phyloP scores from a whole-genome alignment of 2,797 vertebrate genomes.

The Pseudochaenichthys georgianus region DNA sequence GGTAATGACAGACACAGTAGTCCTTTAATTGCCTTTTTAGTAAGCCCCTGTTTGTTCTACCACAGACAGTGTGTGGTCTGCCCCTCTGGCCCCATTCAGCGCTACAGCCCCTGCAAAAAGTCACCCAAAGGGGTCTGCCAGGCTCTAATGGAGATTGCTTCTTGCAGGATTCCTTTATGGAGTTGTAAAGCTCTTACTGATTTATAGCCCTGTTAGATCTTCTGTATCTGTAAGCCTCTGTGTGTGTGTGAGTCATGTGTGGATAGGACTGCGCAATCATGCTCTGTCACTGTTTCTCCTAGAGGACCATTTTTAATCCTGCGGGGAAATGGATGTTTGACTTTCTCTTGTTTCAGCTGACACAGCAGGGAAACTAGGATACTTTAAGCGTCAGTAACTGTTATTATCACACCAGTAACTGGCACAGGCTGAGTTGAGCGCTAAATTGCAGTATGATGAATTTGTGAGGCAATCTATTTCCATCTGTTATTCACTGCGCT shows the following conservation, averaged over 20 bases:
- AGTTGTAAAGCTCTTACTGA: constrained; percentile 71
- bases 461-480: constrained; percentile 28
- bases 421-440: constrained; percentile 11
- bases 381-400: constrained; percentile 17
- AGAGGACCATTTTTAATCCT: constrained; percentile 29
- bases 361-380: constrained; percentile 16
- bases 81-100: constrained; percentile 9
- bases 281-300: constrained; percentile 47
- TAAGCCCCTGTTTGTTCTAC: neutral
- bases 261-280: constrained; percentile 32
- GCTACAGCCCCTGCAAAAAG: constrained; percentile 56
- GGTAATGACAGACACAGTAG: neutral
- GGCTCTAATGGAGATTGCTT: constrained; percentile 72
- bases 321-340: constrained; percentile 24
- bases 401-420: constrained; percentile 29
- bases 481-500: constrained; percentile 6
- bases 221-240: constrained; percentile 43
- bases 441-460: constrained; percentile 17
- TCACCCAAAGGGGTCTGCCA: constrained; percentile 50
- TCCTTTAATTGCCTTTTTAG: neutral
- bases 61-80: neutral
- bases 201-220: constrained; percentile 61
- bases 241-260: constrained; percentile 20
- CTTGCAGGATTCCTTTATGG: constrained; percentile 69
- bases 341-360: constrained; percentile 23